Evolutionary conservation across 2,888 invertebrate genomes (phyloP), one percentile per base, ranked within the genome.

Genomic region (Pseudococcus longispinus): DNA sequence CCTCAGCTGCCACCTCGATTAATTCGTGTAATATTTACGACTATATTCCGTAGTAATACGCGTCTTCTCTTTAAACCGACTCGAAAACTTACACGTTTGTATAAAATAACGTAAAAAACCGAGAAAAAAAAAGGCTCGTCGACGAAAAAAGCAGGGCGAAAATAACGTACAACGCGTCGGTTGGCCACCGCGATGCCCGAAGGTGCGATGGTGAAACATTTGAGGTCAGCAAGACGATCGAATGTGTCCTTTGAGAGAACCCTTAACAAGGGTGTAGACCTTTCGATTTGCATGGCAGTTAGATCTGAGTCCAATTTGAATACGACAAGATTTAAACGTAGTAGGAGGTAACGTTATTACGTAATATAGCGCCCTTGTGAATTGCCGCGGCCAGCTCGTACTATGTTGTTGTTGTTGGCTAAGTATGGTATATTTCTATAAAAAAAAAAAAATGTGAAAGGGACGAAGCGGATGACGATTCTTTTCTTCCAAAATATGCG

Each of bases 171-270:
- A 46, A 46, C 44, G 8, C 37, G 55, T 55, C n/a, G 55, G n/a
- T 20, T 15, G 55, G 55, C n/a, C 55, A 20, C n/a, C 9, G 20
- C 77, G 29, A 32, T n/a, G 74, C 77, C 42, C 9, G n/a, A 80
- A 80, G 77, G 77, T 42, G 20, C 37, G 37, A 20, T 29, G 20
- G 32, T 32, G 32, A 70, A 37, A 55, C 84, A 32, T 84, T 84
- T 42, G 84, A 84, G 84, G 84, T 84, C 84, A 84, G 65, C 26
- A 70, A 65, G 65, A 65, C 84, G 55, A 84, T 55, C 51, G 20
- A 84, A 84, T 84, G 84, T 84, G 51, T 84, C 84, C 84, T 84
- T 84, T 51, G 84, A 84, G 84, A 84, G 42, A 84, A 84, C 84
- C 37, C 13, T 70, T 84, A 84, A 84, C 84, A 65, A 84, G 84